phyloP scores from a whole-genome alignment of 1,140 invertebrate genomes.

The Pseudachorutes palmiensis region DNA sequence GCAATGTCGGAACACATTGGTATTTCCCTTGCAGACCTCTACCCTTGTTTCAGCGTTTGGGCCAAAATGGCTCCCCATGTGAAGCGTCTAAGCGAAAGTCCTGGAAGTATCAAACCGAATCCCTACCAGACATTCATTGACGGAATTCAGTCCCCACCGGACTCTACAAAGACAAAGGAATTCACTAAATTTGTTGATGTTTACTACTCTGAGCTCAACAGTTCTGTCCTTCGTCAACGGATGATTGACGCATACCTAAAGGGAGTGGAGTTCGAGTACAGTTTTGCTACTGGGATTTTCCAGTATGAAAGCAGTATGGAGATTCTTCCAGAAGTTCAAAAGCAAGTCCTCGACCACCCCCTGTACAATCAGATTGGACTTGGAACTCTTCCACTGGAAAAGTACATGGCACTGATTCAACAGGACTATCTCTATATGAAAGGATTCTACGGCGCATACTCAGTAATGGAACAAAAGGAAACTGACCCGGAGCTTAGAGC shows the following conservation, averaged over 20 bases:
- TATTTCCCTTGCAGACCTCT: slow-evolving; percentile 3
- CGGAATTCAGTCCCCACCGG: background rate
- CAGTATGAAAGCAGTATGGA: background rate
- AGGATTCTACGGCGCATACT: slow-evolving; percentile 15
- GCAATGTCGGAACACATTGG: slow-evolving; percentile 15
- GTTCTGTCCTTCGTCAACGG: background rate
- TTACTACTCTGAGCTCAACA: slow-evolving; percentile 9
- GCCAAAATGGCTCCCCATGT: slow-evolving; percentile 6
- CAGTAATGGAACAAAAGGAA: slow-evolving; percentile 4
- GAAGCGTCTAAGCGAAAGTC: background rate
- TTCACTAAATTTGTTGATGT: slow-evolving; percentile 16
- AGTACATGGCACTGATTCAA: slow-evolving; percentile 14
- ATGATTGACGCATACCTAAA: slow-evolving; percentile 15
- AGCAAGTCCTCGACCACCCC: background rate
- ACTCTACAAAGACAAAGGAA: background rate
- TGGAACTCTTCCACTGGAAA: slow-evolving; percentile 3
- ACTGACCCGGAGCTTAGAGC: background rate
- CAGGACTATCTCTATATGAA: slow-evolving; percentile 20
- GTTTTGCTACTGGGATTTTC: slow-evolving; percentile 8
- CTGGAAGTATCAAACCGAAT: background rate
- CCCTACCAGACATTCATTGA: background rate
- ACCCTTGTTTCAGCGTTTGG: slow-evolving; percentile 18
- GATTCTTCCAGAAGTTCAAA: background rate
- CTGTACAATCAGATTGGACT: slow-evolving; percentile 2
- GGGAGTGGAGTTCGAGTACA: background rate